A percentile compares a stretch with the other conserved stretches of the same genome.
Evolutionary conservation across 2,797 vertebrate species (phyloP).

Genomic region (Coilia nasus): DNA sequence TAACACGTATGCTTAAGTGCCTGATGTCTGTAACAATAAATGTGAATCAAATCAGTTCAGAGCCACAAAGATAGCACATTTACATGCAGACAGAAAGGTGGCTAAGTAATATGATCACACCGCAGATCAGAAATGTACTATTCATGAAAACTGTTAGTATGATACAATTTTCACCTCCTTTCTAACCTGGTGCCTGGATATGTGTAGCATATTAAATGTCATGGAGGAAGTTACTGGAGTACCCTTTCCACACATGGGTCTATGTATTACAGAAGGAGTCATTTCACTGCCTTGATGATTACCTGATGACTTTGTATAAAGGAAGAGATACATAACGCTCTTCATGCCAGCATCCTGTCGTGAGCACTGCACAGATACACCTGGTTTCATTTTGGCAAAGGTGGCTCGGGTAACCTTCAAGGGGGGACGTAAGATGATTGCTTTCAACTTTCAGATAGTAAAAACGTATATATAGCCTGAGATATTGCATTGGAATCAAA

Average conservation of each 20-base stretch:
- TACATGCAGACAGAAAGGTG: neutral
- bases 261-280: neutral
- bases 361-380: neutral
- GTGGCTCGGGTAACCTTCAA: neutral
- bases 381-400: neutral
- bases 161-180: neutral
- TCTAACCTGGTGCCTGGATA: neutral
- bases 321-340: neutral
- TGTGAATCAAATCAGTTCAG: neutral
- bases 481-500: constrained; percentile 60
- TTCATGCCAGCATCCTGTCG: neutral
- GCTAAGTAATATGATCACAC: neutral
- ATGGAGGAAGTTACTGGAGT: neutral
- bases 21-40: constrained; percentile 1
- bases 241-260: neutral
- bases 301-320: neutral
- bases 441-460: constrained; percentile 51
- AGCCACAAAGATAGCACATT: neutral
- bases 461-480: constrained; percentile 51
- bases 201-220: neutral
- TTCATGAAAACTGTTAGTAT: neutral
- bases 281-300: neutral
- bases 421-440: constrained; percentile 45
- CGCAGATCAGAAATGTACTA: neutral
- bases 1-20: neutral